Evolutionary conservation across 2,888 invertebrate species (phyloP).

Genomic region (Noctua janthina): DNA sequence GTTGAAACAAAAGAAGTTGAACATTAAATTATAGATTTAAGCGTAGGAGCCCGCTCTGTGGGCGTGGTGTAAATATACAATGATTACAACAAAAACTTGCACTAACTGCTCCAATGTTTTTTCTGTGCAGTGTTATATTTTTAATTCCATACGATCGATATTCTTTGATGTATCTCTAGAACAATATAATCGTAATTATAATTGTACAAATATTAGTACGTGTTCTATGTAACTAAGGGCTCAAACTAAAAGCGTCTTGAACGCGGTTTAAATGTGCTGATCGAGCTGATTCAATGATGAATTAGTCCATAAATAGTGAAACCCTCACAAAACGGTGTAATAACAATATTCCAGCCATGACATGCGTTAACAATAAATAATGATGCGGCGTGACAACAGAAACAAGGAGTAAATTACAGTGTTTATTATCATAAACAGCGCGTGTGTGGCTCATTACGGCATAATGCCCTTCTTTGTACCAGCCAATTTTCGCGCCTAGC

Average conservation of each 20-base stretch:
- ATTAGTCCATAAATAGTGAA: neutral
- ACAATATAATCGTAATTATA: neutral
- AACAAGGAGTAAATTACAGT: constrained; percentile 75
- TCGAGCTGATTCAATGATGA: neutral
- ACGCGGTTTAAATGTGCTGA: neutral
- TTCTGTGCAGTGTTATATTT: constrained; percentile 37
- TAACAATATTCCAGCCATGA: constrained; percentile 45
- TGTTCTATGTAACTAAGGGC: no score
- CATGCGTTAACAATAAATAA: constrained; percentile 55
- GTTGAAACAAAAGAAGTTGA: constrained; percentile 66
- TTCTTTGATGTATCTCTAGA: constrained; percentile 8
- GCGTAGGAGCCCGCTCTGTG: constrained; percentile 71
- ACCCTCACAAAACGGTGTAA: constrained; percentile 16
- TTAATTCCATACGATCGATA: neutral
- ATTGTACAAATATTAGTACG: neutral
- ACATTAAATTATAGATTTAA: constrained; percentile 68
- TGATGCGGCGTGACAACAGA: constrained; percentile 67
- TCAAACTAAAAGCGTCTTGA: neutral
- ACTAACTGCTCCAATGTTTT: constrained; percentile 45
- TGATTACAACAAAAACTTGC: constrained; percentile 64
- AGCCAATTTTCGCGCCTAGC: constrained; percentile 17
- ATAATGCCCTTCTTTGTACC: constrained; percentile 48
- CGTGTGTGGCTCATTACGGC: constrained; percentile 41
- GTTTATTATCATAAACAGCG: constrained; percentile 70
- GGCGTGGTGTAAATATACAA: constrained; percentile 75